These are phyloP conservation scores for Elachura formosa DNA, from an alignment of 2,113 vertebrate genomes.

Conservation along the genomic window DNA sequence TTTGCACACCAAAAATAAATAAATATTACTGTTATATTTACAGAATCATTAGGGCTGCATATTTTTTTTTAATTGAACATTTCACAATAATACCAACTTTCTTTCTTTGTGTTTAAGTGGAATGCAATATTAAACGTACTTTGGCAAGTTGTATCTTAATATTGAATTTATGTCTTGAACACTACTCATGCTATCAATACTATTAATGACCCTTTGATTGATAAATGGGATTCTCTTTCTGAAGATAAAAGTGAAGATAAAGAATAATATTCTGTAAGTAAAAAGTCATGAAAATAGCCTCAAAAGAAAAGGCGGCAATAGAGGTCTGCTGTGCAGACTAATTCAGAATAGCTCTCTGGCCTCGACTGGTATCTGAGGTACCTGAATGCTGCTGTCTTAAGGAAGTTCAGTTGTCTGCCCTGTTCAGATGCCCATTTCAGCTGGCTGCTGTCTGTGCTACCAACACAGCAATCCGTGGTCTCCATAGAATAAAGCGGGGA, in stretches of 20 bases:
- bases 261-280: background rate
- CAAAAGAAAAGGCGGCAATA: background rate
- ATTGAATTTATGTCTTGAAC: background rate
- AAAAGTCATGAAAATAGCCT: background rate
- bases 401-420: background rate
- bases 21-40: background rate
- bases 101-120: background rate
- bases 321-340: background rate
- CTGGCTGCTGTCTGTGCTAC: background rate
- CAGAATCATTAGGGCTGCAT: background rate
- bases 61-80: background rate
- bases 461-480: background rate
- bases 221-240: background rate
- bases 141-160: background rate
- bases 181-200: background rate
- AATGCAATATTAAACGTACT: background rate
- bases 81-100: background rate
- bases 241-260: background rate
- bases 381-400: background rate
- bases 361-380: background rate
- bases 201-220: background rate
- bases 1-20: background rate
- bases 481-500: accelerated
- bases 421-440: background rate
- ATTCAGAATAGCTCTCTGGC: background rate